Evolutionary conservation across 2,797 vertebrate genomes (phyloP), one percentile per base, ranked within the genome.

Genomic region (Chaunax sp.): DNA sequence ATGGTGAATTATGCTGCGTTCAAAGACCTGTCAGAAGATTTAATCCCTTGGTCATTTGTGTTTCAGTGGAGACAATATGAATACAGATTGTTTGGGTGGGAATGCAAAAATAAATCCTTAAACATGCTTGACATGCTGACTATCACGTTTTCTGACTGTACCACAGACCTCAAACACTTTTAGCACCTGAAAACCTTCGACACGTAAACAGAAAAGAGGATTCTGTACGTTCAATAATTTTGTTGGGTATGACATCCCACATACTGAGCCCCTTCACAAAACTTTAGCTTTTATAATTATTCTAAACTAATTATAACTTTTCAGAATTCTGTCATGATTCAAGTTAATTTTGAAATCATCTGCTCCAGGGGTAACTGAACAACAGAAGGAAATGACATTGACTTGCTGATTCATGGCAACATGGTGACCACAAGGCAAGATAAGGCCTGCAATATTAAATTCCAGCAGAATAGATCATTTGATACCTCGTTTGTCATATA

Each of bases 61-160:
- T 71, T 23, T 52, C 43, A 50, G 61, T 54, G 43, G 26, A 75
- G 63, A 65, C 28, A 22, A 14, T 6, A 6, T 61, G 54, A 72
- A 77, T 69, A 25, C 25, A 52, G 18, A 68, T 71, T 54, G 52
- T 69, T 44, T 52, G 38, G 65, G 49, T 61, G 55, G 56, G 35
- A 73, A 64, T 71, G 67, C 43, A 52, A 46, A 68, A 66, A 80
- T 69, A 83, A n/a, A n/a, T n/a, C n/a, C n/a, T n/a, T 62, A 66
- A 75, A 64, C 65, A 83, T 64, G 75, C 70, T 61, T 73, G 68
- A 77, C 66, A 72, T 65, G 25, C 55, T 77, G 64, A 82, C n/a
- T n/a, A n/a, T n/a, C n/a, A n/a, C n/a, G n/a, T n/a, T n/a, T n/a
- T n/a, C n/a, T n/a, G 22, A 69, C 54, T 64, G 40, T 22, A 69